Evolutionary conservation across 2,888 invertebrate genomes (phyloP), one percentile per base, ranked within the genome.

Genomic region (Monochamus alternatus): DNA sequence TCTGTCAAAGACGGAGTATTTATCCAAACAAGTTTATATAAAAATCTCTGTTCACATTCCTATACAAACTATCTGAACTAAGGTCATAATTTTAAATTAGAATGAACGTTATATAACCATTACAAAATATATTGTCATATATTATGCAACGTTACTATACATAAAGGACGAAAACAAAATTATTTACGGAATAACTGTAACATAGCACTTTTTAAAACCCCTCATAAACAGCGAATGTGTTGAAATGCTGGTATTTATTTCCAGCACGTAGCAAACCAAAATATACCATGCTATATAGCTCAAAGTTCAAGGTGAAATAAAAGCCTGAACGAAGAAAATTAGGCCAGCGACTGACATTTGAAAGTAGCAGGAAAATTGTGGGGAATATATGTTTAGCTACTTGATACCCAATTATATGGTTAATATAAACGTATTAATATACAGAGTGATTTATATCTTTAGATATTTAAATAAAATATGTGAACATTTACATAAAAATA

Each of bases 271-370:
- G 60, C 74, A 64, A 62, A 69, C 63, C 68, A 69, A 74, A 73
- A 67, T 67, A 69, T 74, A 64, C 60, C 67, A 73, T 67, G 67
- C 67, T 55, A 55, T 74, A 74, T 68, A 69, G 64, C 69, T 47
- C 32, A 74, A 74, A 74, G 74, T 74, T 74, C 74, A 74, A 74
- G 74, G 74, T 59, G 58, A 69, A 69, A 67, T 52, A 62, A 55
- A 43, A 69, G 14, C 30, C 47, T 10, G 52, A 64, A 74, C 59
- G 55, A 22, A 43, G 31, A 55, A 43, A 74, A 58, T 69, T 55
- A 58, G 74, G 74, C 68, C 64, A 63, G 65, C 51, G 75, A 7
- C 75, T 75, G 75, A 75, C 71, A 71, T 71, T 75, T 75, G 47
- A 60, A 62, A 59, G 44, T 60, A 75, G 60, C 14, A 60, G 69